phyloP scores from a whole-genome alignment of 2,797 vertebrate species.

The Lepus oiostolus region DNA sequence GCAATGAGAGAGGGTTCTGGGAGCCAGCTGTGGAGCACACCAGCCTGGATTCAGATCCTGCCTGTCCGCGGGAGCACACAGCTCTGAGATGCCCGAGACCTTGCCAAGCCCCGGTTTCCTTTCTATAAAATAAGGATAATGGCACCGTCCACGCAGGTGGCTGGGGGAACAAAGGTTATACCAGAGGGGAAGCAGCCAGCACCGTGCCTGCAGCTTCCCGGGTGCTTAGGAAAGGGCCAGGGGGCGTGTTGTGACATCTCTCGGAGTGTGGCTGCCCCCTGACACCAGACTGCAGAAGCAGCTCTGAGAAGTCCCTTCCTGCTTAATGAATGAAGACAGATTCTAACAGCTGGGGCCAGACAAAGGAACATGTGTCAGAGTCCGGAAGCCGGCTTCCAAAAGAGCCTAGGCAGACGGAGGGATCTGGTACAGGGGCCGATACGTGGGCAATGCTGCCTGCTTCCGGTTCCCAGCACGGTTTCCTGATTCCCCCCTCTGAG shows the following conservation, averaged over 20 bases:
- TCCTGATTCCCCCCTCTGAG: neutral
- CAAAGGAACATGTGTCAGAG: conserved; percentile 84
- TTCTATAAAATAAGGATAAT: neutral
- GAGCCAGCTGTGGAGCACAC: neutral
- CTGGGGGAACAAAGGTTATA: neutral
- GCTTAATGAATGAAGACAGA: conserved; percentile 85
- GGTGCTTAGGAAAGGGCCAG: neutral
- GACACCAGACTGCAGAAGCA: conserved; percentile 81
- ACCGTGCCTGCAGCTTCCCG: neutral
- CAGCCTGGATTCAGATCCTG: neutral
- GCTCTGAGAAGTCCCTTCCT: conserved; percentile 78
- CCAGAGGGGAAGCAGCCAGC: neutral
- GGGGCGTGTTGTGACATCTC: neutral
- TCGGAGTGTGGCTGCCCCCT: conserved; percentile 64
- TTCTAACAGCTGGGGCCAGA: conserved; percentile 85
- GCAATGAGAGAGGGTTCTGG: fast-evolving
- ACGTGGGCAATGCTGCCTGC: neutral
- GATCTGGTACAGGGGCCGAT: neutral
- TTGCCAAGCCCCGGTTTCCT: conserved; percentile 28
- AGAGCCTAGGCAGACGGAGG: conserved; percentile 63
- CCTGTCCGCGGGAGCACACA: neutral
- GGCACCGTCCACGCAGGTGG: no score
- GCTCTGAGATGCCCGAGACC: neutral
- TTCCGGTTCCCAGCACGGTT: conserved; percentile 36
- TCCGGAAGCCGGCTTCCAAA: conserved; percentile 85